Base-by-base conservation (phyloP, 1,140 invertebrate genomes). In the Trichonephila clavipes region DNA sequence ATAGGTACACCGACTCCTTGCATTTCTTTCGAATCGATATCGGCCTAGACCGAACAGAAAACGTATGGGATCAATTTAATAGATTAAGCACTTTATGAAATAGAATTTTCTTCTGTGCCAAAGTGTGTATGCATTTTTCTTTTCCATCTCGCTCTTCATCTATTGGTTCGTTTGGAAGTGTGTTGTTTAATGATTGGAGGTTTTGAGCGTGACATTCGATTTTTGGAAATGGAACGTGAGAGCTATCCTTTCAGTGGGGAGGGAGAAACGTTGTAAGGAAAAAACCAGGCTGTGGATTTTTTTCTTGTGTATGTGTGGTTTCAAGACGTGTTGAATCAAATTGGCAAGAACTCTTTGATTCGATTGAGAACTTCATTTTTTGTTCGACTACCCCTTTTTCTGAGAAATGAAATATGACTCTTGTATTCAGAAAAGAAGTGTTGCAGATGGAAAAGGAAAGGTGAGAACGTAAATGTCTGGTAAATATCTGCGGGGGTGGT, bases 1-100 rank as follows among this genome's bases (percentile, higher is more conserved):
- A 77, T 34, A 77, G 72, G 72, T 77, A 77, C 72, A 40, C 28
- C 34, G 34, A 34, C 72, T 18, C 28, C 19, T 40, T 69, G n/a
- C 87, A 19, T 40, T 61, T n/a, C 51, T 86, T 28, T 69, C 24
- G 40, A 91, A 85, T 85, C 90, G 61, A 83, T 83, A 64, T 83
- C 19, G 59, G 58, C 12, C 24, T 58, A 85, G 62, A 83, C 59
- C 34, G 58, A 12, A n/a, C 82, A 85, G 58, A 16, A 28, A 85
- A 62, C 72, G 77, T 83, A 72, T 83, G 51, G 62, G 81, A 91
- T 91, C 90, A 91, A 91, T 91, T 91, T 91, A 91, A 91, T 91
- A 91, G 90, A 91, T 91, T 91, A 91, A 91, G 90, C 90, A 83
- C 81, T 91, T 83, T 91, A 91, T 83, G 90, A 91, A 91, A 91